Conservation (phyloP, 1,140 invertebrate species). For the Eupristina koningsbergeri region DNA sequence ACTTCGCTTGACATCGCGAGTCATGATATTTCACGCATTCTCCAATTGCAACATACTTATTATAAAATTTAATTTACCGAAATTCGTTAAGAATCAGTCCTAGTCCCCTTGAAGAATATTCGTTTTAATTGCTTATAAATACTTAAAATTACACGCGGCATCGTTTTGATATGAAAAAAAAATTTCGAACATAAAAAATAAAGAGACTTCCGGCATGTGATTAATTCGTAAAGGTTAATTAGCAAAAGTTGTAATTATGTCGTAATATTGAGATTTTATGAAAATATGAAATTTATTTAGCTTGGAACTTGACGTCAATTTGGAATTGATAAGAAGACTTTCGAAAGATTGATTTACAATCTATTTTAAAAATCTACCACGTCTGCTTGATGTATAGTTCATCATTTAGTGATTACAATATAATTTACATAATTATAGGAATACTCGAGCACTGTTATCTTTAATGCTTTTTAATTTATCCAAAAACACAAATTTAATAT, state of each 20-base stretch:
- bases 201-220: background rate
- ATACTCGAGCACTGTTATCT: background rate
- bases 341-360: background rate
- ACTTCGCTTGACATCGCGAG: background rate
- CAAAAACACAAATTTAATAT: background rate
- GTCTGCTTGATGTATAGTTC: background rate
- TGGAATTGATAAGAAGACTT: background rate
- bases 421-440: constrained; percentile 20
- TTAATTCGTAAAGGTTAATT: background rate
- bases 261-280: background rate
- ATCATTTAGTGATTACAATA: background rate
- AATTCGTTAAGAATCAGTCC: background rate
- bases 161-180: background rate
- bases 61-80: no score
- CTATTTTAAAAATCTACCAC: background rate
- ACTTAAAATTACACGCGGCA: background rate
- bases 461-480: background rate
- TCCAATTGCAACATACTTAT: background rate
- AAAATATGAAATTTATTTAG: background rate
- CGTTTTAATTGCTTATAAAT: background rate
- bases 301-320: background rate
- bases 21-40: background rate
- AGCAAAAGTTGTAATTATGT: background rate
- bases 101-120: background rate
- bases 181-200: background rate